Evolutionary conservation across 2,797 vertebrate species (phyloP).

Genomic region (Crocodylus rhombifer): DNA sequence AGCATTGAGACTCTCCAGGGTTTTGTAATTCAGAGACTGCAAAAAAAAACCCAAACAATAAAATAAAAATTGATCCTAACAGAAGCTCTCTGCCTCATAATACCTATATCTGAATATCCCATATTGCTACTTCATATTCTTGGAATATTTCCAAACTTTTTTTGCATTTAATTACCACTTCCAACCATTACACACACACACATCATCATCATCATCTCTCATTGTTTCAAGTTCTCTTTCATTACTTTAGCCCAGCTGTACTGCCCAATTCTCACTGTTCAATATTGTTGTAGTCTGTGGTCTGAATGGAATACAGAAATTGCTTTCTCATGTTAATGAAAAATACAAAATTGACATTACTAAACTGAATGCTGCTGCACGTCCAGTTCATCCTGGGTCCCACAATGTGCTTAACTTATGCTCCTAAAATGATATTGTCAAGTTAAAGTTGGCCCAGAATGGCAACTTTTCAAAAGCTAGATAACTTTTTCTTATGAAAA

Average conservation of each 20-base stretch:
- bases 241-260: neutral
- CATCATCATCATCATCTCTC: neutral
- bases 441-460: neutral
- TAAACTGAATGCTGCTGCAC: neutral
- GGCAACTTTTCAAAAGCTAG: neutral
- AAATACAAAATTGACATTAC: slow-evolving; percentile 10
- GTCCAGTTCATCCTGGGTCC: neutral
- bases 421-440: neutral
- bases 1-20: neutral
- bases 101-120: neutral
- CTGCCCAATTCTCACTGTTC: neutral
- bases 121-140: neutral
- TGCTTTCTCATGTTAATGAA: neutral
- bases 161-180: neutral
- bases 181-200: neutral
- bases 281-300: neutral
- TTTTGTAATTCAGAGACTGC: neutral
- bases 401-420: neutral
- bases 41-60: neutral
- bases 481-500: neutral
- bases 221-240: slow-evolving; percentile 2
- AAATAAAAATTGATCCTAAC: neutral
- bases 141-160: neutral
- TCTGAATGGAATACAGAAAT: neutral
- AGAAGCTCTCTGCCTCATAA: neutral